Evolutionary conservation across 2,888 invertebrate genomes (phyloP).

Genomic region (Eupeodes luniger): DNA sequence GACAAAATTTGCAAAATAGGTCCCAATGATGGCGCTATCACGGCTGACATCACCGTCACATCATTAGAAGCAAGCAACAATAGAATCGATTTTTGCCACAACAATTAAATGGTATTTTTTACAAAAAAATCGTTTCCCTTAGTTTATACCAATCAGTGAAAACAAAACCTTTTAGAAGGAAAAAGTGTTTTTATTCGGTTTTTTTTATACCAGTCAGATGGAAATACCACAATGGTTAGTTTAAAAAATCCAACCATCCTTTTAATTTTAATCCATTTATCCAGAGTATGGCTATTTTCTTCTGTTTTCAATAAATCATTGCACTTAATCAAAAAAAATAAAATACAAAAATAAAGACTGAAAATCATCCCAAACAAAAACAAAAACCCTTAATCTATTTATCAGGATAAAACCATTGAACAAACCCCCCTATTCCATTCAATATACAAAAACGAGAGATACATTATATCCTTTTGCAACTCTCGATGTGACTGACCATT

Average conservation of each 20-base stretch:
- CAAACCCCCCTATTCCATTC: constrained; percentile 1
- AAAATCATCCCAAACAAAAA: neutral
- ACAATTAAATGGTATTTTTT: too few species aligned
- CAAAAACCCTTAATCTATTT: constrained; percentile 12
- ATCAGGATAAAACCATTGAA: constrained; percentile 19
- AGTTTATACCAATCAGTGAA: too few species aligned
- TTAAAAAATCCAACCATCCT: neutral
- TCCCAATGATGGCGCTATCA: too few species aligned
- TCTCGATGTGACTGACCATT: constrained; percentile 25
- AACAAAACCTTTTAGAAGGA: too few species aligned
- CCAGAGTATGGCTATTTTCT: neutral
- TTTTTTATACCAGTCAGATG: neutral
- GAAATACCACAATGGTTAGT: too few species aligned
- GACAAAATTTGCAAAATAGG: too few species aligned
- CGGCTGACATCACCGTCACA: too few species aligned
- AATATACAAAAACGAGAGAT: neutral
- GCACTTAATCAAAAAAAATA: constrained; percentile 1
- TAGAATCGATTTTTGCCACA: too few species aligned
- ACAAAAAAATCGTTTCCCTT: too few species aligned
- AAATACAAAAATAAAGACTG: neutral
- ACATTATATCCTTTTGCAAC: neutral
- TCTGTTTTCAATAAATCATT: constrained; percentile 17
- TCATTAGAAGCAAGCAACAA: too few species aligned
- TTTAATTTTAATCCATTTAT: neutral
- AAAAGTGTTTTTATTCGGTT: too few species aligned